Evolutionary conservation across 2,888 invertebrate species (phyloP).

Genomic region (Phorcus lineatus): DNA sequence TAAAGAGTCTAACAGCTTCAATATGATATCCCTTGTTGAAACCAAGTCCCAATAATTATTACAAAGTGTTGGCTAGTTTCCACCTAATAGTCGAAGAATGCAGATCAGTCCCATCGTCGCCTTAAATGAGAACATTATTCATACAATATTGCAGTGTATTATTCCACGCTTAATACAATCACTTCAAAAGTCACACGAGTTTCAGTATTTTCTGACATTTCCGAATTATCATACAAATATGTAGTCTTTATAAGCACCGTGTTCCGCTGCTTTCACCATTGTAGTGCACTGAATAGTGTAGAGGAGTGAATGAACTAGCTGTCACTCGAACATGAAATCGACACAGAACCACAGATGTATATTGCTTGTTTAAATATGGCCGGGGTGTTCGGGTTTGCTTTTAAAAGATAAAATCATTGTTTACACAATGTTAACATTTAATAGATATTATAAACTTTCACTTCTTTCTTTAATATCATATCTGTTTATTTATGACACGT

Average conservation of each 20-base stretch:
- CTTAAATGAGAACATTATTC: neutral
- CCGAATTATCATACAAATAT: neutral
- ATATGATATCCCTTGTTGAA: too few species aligned
- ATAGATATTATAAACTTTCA: neutral
- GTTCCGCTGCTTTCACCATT: neutral
- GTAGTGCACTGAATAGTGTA: neutral
- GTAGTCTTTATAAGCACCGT: neutral
- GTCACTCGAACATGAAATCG: conserved; percentile 19
- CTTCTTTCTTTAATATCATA: too few species aligned
- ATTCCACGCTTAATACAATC: neutral
- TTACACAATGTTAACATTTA: neutral
- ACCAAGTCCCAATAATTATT: too few species aligned
- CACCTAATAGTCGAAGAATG: too few species aligned
- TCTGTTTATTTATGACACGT: too few species aligned
- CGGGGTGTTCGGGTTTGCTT: too few species aligned
- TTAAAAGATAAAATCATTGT: too few species aligned
- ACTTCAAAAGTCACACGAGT: neutral
- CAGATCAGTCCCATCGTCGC: too few species aligned
- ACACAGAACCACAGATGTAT: conserved; percentile 11
- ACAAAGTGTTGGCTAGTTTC: too few species aligned
- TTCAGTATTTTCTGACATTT: neutral
- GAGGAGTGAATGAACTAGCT: conserved; percentile 3
- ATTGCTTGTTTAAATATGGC: conserved; percentile 19
- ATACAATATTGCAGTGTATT: neutral
- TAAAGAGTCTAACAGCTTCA: too few species aligned